phyloP scores from a whole-genome alignment of 1,140 invertebrate species.

The Drosophila bocki region DNA sequence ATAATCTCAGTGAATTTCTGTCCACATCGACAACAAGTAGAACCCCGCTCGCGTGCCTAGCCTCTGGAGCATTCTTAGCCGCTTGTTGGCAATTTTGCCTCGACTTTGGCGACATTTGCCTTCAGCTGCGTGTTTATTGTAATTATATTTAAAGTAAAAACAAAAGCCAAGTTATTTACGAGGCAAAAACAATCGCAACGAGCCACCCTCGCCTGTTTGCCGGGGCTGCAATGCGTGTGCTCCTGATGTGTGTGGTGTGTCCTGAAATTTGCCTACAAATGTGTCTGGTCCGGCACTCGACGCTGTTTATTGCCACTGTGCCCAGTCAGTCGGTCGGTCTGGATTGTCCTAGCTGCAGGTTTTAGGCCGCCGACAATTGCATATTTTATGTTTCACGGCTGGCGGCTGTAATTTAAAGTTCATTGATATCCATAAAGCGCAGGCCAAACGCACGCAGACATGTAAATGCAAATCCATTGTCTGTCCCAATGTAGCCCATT shows the following conservation, averaged over 20 bases:
- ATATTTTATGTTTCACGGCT: conserved; percentile 71
- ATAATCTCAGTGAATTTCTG: conserved; percentile 13
- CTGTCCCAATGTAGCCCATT: conserved; percentile 62
- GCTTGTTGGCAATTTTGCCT: conserved; percentile 68
- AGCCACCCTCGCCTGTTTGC: conserved; percentile 26
- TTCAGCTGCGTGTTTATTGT: conserved; percentile 69
- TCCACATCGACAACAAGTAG: conserved; percentile 22
- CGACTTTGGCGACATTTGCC: conserved; percentile 56
- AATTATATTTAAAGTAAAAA: conserved; percentile 78
- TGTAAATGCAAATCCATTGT: conserved; percentile 60
- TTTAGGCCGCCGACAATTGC: conserved; percentile 78
- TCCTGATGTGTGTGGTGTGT: conserved; percentile 54
- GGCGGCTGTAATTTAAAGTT: conserved; percentile 76
- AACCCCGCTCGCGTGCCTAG: conserved; percentile 55
- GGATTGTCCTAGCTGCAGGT: conserved; percentile 36
- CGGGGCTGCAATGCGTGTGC: conserved; percentile 56
- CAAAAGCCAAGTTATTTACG: conserved; percentile 69
- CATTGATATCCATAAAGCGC: conserved; percentile 82
- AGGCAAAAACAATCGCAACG: conserved; percentile 17
- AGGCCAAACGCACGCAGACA: conserved; percentile 23
- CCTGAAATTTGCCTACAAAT: conserved; percentile 78
- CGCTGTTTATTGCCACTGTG: conserved; percentile 59
- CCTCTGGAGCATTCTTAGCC: conserved; percentile 55
- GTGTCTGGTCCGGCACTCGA: conserved; percentile 63
- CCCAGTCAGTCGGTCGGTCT: conserved; percentile 1